A percentile compares a stretch with the other conserved stretches of the same genome.
Conservation (phyloP, 2,113 vertebrate species). For the Rhipidura dahli region DNA sequence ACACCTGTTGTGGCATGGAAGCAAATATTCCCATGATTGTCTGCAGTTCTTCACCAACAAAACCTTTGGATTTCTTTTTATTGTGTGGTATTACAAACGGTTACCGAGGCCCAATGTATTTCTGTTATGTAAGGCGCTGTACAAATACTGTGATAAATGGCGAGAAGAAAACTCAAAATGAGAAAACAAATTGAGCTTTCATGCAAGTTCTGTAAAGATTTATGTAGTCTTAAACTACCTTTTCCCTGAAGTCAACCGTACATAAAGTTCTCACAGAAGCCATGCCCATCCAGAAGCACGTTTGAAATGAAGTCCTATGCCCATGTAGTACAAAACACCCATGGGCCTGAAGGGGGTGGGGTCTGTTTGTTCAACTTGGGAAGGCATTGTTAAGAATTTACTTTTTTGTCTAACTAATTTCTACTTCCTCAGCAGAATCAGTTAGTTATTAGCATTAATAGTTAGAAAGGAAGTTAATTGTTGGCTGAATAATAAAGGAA, state of each 20-base stretch:
- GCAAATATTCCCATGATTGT: background rate
- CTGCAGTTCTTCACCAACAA: background rate
- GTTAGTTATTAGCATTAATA: background rate
- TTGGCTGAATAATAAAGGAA: background rate
- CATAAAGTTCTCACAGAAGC: background rate
- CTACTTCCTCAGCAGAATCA: background rate
- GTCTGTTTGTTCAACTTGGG: background rate
- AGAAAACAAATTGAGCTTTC: background rate
- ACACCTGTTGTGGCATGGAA: background rate
- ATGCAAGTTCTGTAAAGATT: background rate
- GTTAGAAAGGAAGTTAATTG: background rate
- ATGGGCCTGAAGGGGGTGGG: background rate
- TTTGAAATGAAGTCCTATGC: background rate
- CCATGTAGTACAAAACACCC: fast-evolving
- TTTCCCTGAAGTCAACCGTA: background rate
- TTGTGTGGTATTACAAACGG: background rate
- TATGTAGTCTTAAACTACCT: background rate
- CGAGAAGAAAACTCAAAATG: fast-evolving
- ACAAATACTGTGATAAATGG: background rate
- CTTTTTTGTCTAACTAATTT: background rate
- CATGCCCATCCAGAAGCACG: background rate
- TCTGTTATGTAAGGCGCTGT: background rate
- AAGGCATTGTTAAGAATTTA: background rate
- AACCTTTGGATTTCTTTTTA: background rate
- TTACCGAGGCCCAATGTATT: background rate